phyloP scores from a whole-genome alignment of 2,113 vertebrate genomes.

The Sialia sialis region DNA sequence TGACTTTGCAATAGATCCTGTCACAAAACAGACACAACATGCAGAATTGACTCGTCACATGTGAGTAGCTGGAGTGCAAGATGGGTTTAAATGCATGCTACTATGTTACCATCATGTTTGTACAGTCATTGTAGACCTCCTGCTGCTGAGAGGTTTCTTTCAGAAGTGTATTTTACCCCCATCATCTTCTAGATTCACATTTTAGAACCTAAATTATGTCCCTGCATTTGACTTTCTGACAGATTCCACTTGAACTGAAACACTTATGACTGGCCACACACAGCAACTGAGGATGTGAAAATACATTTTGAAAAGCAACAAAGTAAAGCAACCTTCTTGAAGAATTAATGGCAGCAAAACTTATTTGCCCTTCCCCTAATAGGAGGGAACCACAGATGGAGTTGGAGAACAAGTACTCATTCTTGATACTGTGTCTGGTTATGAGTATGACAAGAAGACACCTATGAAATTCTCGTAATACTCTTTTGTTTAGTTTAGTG shows the following conservation, averaged over 20 bases:
- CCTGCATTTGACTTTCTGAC: neutral
- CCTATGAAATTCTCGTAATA: neutral
- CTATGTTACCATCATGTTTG: neutral
- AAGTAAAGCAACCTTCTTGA: slow-evolving; percentile 60
- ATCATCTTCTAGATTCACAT: neutral
- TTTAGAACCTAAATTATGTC: neutral
- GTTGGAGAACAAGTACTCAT: neutral
- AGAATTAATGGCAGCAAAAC: slow-evolving; percentile 64
- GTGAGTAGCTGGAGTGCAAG: neutral
- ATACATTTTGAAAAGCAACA: slow-evolving; percentile 65
- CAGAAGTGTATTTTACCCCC: neutral
- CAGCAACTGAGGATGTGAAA: slow-evolving; percentile 66
- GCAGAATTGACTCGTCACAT: neutral
- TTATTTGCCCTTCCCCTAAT: slow-evolving; percentile 54
- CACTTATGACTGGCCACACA: slow-evolving; percentile 68
- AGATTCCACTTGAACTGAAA: slow-evolving; percentile 69
- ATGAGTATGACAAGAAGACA: neutral
- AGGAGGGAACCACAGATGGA: slow-evolving; percentile 13
- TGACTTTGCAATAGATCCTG: neutral
- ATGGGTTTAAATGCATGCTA: neutral
- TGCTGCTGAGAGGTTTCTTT: neutral
- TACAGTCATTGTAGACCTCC: neutral
- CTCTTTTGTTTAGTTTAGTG: neutral
- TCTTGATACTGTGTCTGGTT: neutral
- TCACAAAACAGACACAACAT: neutral